Percentiles rank a stretch among this genome's conserved stretches.
Conservation (phyloP, 2,113 vertebrate genomes). For the Spea bombifrons region DNA sequence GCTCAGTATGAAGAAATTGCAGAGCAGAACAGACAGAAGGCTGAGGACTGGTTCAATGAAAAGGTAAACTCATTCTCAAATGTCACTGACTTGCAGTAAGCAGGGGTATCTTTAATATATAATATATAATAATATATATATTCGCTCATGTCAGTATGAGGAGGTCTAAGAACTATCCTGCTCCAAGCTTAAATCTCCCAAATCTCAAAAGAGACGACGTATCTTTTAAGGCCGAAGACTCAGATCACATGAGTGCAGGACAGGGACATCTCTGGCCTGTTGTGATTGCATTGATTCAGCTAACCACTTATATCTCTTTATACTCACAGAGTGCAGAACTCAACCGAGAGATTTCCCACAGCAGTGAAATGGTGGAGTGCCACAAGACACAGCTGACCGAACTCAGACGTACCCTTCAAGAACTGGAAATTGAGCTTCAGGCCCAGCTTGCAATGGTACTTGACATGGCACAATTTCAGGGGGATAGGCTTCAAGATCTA, state of each 20-base stretch:
- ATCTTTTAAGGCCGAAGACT: no score
- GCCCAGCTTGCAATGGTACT: constrained; percentile 53
- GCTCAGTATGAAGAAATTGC: constrained; percentile 61
- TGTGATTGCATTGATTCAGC: no score
- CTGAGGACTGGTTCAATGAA: constrained; percentile 60
- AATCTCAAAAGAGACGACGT: no score
- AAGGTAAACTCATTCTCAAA: constrained; percentile 55
- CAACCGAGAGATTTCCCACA: constrained; percentile 27
- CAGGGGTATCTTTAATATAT: background rate
- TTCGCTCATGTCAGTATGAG: background rate
- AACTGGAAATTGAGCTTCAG: constrained; percentile 49
- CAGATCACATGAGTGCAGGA: no score
- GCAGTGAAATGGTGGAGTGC: constrained; percentile 24
- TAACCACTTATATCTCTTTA: constrained; percentile 1
- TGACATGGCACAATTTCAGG: background rate
- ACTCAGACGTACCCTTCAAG: constrained; percentile 39
- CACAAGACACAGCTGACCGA: constrained; percentile 41
- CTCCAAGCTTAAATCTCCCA: no score
- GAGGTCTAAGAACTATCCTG: no score
- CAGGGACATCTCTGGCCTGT: no score
- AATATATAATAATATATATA: background rate
- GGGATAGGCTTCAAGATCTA: no score
- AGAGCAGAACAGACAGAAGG: constrained; percentile 55
- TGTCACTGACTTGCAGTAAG: background rate
- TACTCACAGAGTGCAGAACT: constrained; percentile 40